Conservation (phyloP, 2,888 invertebrate species). For the Elysia crispata region DNA sequence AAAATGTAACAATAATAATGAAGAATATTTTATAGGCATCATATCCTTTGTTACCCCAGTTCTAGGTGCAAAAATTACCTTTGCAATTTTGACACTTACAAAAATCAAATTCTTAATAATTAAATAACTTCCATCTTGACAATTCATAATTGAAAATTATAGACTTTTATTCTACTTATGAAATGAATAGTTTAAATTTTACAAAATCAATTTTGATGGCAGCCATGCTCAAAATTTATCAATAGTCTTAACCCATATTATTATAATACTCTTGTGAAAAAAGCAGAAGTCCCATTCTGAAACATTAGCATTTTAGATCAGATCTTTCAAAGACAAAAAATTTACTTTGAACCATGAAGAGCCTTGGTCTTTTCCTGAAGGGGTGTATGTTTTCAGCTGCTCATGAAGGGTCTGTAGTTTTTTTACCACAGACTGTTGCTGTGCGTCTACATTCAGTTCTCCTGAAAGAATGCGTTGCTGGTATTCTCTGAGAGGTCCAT, state of each 20-base stretch:
- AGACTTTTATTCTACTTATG: no score
- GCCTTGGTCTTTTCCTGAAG: slow-evolving; percentile 61
- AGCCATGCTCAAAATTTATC: background rate
- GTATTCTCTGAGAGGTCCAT: slow-evolving; percentile 66
- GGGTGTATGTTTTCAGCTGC: slow-evolving; percentile 82
- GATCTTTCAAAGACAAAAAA: background rate
- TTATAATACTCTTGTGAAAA: background rate
- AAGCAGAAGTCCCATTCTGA: background rate
- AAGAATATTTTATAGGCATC: no score
- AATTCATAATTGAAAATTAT: no score
- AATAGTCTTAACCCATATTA: background rate
- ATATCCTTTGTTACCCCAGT: no score
- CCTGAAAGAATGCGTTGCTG: slow-evolving; percentile 80
- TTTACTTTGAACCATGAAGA: slow-evolving; percentile 45
- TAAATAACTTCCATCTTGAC: no score
- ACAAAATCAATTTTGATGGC: no score
- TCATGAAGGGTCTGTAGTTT: slow-evolving; percentile 85
- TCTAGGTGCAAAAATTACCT: no score
- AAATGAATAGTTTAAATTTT: no score
- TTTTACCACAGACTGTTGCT: slow-evolving; percentile 85
- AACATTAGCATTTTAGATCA: background rate
- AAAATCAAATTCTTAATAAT: no score
- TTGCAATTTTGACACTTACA: no score
- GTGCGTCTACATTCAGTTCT: slow-evolving; percentile 82
- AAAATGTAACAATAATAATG: no score